These are phyloP conservation scores for Ibycter americanus DNA, from an alignment of 2,797 vertebrate genomes.

Conservation along the genomic window DNA sequence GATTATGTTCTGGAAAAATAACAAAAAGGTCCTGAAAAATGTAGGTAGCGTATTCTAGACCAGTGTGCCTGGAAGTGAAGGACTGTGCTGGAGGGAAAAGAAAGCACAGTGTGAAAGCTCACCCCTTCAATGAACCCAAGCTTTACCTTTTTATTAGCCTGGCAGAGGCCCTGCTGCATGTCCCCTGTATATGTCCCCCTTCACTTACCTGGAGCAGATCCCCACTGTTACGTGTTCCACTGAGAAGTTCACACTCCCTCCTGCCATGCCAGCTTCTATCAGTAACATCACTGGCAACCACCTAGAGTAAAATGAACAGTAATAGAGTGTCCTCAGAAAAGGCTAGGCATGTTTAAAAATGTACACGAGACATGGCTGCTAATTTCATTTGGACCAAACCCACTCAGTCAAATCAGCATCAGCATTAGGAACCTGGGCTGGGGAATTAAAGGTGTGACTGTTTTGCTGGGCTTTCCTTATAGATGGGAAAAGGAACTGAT, in stretches of 20 bases:
- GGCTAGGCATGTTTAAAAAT: background rate
- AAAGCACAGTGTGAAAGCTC: background rate
- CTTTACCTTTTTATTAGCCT: background rate
- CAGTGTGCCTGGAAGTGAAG: background rate
- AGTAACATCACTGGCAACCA: background rate
- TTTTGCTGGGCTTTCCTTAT: background rate
- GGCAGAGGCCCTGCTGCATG: background rate
- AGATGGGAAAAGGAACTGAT: background rate
- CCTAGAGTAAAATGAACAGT: background rate
- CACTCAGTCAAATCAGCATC: background rate
- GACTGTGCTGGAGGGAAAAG: background rate
- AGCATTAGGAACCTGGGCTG: rapidly evolving
- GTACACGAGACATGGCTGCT: background rate
- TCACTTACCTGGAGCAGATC: background rate
- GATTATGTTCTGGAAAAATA: constrained; percentile 2
- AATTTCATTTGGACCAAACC: background rate
- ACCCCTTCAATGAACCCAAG: background rate
- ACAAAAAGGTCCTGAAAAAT: constrained; percentile 12
- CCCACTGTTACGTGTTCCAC: background rate
- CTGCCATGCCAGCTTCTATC: background rate
- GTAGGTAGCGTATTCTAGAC: background rate
- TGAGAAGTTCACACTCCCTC: background rate
- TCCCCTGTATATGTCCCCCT: background rate
- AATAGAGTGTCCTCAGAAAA: background rate
- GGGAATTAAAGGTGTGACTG: background rate